Evolutionary conservation across 2,888 invertebrate genomes (phyloP), one percentile per base, ranked within the genome.

Genomic region (Dolichopus griseipennis): DNA sequence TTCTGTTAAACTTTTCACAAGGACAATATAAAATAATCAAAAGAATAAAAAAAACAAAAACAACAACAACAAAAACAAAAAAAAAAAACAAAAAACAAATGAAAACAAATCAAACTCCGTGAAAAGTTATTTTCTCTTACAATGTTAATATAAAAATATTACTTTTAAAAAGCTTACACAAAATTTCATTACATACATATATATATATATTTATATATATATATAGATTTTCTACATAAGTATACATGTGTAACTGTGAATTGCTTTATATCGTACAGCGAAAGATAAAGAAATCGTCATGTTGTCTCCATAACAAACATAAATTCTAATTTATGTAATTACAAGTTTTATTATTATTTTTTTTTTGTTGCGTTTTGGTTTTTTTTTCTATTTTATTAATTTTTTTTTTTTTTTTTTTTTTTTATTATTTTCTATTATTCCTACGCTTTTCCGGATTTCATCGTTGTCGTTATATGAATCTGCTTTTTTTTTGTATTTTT

Each of bases 311-410:
- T 27, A 63, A 63, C 27, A 27, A 63, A 63, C 63, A 63, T 63
- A 63, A 63, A 63, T 63, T 63, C 63, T 63, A 63, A 63, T 63
- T 63, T 63, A 63, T 52, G 52, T 52, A 52, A 52, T 52, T 52
- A 52, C 52, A 52, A 52, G 52, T 52, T 52, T 52, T 52, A 52
- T n/a, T 15, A 52, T 52, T 18, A 6, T 52, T 52, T 52, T 18
- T n/a, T 37, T 37, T 37, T 1, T 3, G 7, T 43, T 15, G 6
- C 12, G 15, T 43, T 43, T 43, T 43, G 3, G 10, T 43, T 15
- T 5, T 18, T 52, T 52, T 52, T 52, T 52, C 6, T 52, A 41
- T 41, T 41, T 41, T 41, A 41, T 9, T 41, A 27, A 27, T 4
- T 27, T 27, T 12, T 1, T 52, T 52, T n/a, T 52, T 52, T 18